These are phyloP conservation scores for Boloria selene DNA, from an alignment of 2,888 invertebrate species.

Conservation along the genomic window DNA sequence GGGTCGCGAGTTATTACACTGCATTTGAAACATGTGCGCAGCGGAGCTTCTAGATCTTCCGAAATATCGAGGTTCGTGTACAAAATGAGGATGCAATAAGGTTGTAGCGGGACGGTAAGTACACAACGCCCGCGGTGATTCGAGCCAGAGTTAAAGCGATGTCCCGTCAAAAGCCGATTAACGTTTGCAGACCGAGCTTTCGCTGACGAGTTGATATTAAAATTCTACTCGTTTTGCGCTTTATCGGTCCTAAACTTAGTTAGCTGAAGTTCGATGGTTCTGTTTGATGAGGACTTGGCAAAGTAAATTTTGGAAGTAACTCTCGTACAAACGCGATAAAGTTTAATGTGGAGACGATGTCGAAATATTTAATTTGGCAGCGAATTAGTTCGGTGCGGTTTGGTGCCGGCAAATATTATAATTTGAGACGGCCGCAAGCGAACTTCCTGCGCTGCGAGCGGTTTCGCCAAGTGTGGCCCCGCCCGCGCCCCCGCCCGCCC, in stretches of 20 bases:
- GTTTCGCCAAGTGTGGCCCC: conserved; percentile 14
- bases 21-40: not conserved
- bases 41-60: too few species aligned
- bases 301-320: conserved; percentile 59
- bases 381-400: conserved; percentile 44
- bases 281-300: conserved; percentile 59
- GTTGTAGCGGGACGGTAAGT: too few species aligned
- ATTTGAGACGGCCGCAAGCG: conserved; percentile 37
- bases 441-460: conserved; percentile 24
- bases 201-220: conserved; percentile 51
- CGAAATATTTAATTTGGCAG: conserved; percentile 48
- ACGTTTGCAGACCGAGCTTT: conserved; percentile 46
- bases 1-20: not conserved
- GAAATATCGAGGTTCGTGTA: too few species aligned
- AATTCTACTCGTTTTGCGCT: conserved; percentile 59
- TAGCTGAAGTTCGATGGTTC: conserved; percentile 61
- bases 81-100: too few species aligned
- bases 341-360: conserved; percentile 52
- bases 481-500: not conserved
- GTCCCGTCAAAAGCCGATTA: conserved; percentile 43
- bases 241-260: conserved; percentile 63
- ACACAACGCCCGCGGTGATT: not conserved
- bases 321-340: conserved; percentile 59
- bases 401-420: conserved; percentile 45
- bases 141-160: not conserved